Evolutionary conservation across 2,797 vertebrate species (phyloP).

Genomic region (Megalops cyprinoides): DNA sequence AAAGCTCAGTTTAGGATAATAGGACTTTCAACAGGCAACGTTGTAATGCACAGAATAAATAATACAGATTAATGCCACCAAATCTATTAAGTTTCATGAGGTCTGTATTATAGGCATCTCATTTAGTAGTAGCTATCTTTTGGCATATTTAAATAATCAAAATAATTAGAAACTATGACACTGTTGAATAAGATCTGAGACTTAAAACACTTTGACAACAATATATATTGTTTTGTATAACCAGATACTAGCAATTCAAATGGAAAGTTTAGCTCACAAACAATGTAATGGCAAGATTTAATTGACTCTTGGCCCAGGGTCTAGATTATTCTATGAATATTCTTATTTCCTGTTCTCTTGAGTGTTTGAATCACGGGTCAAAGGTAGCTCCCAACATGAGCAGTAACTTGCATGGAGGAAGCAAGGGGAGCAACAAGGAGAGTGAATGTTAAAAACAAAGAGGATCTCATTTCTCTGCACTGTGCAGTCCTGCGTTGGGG

Average conservation of each 20-base stretch:
- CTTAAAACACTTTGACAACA: constrained; percentile 22
- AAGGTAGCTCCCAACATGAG: constrained; percentile 55
- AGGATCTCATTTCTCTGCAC: constrained; percentile 60
- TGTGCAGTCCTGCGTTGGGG: constrained; percentile 65
- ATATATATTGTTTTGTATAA: constrained; percentile 19
- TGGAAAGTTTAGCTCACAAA: constrained; percentile 21
- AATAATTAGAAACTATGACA: constrained; percentile 22
- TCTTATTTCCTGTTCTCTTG: constrained; percentile 48
- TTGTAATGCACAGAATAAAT: constrained; percentile 33
- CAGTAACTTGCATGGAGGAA: not conserved
- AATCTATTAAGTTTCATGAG: constrained; percentile 25
- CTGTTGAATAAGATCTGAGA: constrained; percentile 28
- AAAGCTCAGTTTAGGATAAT: constrained; percentile 29
- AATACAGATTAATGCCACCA: constrained; percentile 29
- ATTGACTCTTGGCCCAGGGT: constrained; percentile 25
- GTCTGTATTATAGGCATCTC: constrained; percentile 18
- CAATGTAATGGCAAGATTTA: constrained; percentile 25
- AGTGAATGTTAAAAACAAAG: constrained; percentile 51
- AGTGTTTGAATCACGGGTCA: constrained; percentile 46
- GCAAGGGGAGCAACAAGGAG: constrained; percentile 6
- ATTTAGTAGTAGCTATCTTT: constrained; percentile 21
- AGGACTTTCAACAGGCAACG: constrained; percentile 20
- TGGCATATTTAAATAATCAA: constrained; percentile 1
- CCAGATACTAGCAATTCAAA: constrained; percentile 13
- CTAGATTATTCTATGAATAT: constrained; percentile 28